Evolutionary conservation across 2,888 invertebrate genomes (phyloP).

Genomic region (Brenthis ino): DNA sequence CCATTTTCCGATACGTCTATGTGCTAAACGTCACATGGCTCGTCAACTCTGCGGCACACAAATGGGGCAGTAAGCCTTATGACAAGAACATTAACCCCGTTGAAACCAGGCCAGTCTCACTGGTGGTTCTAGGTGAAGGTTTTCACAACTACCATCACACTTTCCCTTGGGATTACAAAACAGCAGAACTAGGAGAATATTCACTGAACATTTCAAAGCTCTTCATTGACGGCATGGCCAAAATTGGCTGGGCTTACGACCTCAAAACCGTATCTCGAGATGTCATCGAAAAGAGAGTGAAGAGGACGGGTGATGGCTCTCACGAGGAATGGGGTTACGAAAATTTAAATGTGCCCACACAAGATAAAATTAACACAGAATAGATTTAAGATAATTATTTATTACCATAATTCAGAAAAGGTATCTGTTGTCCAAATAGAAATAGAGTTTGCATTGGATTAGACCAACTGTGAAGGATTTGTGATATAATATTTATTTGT

Average conservation of each 20-base stretch:
- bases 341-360: constrained; percentile 58
- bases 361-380: constrained; percentile 23
- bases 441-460: constrained; percentile 6
- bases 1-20: constrained; percentile 88
- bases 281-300: constrained; percentile 86
- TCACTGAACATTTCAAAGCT: constrained; percentile 87
- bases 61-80: constrained; percentile 88
- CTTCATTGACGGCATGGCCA: constrained; percentile 90
- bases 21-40: constrained; percentile 93
- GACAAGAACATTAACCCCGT: constrained; percentile 88
- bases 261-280: constrained; percentile 89
- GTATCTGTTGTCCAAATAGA: constrained; percentile 7
- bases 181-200: constrained; percentile 88
- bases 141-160: constrained; percentile 94
- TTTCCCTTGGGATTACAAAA: constrained; percentile 93
- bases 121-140: constrained; percentile 88
- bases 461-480: constrained; percentile 37
- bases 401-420: constrained; percentile 3
- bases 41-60: constrained; percentile 94
- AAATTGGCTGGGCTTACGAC: constrained; percentile 93
- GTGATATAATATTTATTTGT: constrained; percentile 40
- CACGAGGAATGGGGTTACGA: constrained; percentile 90
- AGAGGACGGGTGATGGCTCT: constrained; percentile 88
- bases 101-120: constrained; percentile 85
- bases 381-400: constrained; percentile 15